Percentiles rank a stretch among this genome's conserved stretches.
phyloP scores from a whole-genome alignment of 2,113 vertebrate species.

The Vicugna pacos region DNA sequence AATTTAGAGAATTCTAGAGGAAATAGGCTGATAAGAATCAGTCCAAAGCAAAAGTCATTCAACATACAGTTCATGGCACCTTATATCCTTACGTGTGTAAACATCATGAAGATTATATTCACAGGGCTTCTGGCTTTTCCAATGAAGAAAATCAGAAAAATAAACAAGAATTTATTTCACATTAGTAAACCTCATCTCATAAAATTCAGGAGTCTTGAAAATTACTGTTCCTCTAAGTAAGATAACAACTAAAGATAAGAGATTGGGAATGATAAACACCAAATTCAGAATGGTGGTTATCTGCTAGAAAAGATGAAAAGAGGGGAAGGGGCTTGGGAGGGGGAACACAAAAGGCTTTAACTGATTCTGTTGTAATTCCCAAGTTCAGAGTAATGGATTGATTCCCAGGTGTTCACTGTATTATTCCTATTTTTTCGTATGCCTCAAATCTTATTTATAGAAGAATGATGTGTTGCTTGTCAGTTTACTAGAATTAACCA shows the following conservation, averaged over 20 bases:
- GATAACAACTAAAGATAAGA: neutral
- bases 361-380: neutral
- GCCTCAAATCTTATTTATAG: constrained; percentile 4
- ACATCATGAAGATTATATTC: neutral
- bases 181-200: neutral
- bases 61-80: neutral
- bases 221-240: neutral
- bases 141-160: neutral
- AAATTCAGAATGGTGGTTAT: neutral
- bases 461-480: neutral
- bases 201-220: constrained; percentile 16
- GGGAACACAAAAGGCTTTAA: neutral
- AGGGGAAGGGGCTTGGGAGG: neutral
- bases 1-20: neutral
- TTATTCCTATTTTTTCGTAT: neutral
- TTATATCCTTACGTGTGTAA: constrained; percentile 6
- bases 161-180: neutral
- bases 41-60: constrained; percentile 9
- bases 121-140: constrained; percentile 1
- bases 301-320: neutral
- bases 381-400: neutral
- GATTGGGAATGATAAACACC: neutral
- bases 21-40: constrained; percentile 17
- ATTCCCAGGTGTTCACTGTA: neutral
- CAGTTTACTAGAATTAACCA: constrained; percentile 3